These are phyloP conservation scores for Tinea semifulvella DNA, from an alignment of 2,888 invertebrate species.

Conservation along the genomic window DNA sequence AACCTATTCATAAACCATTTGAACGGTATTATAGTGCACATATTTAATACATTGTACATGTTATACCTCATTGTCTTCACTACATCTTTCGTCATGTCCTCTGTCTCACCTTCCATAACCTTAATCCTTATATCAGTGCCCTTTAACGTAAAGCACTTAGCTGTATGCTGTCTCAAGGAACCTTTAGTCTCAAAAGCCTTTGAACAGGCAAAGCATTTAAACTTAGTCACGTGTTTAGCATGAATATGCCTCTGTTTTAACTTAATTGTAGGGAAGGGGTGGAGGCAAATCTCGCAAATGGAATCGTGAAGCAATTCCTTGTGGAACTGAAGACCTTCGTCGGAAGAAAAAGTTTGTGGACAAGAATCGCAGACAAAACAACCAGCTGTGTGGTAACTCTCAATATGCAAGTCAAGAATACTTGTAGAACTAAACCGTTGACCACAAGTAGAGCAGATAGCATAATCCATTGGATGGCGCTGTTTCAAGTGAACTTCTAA, in stretches of 20 bases:
- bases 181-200: conserved; percentile 36
- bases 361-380: conserved; percentile 36
- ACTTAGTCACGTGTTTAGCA: conserved; percentile 33
- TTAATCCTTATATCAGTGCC: conserved; percentile 1
- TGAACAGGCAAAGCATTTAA: conserved; percentile 41
- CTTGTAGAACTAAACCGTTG: conserved; percentile 38
- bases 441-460: conserved; percentile 34
- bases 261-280: conserved; percentile 32
- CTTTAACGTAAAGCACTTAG: conserved; percentile 27
- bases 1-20: conserved; percentile 44
- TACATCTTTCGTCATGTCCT: conserved; percentile 25
- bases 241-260: conserved; percentile 42
- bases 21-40: conserved; percentile 47
- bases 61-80: conserved; percentile 38
- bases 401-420: conserved; percentile 35
- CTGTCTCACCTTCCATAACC: neutral
- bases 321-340: conserved; percentile 32
- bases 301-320: conserved; percentile 36
- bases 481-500: conserved; percentile 40
- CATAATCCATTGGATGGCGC: conserved; percentile 31
- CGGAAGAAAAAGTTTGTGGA: conserved; percentile 27
- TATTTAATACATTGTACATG: conserved; percentile 41
- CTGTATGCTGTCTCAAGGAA: conserved; percentile 37
- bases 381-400: conserved; percentile 32
- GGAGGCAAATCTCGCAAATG: conserved; percentile 42